These are phyloP conservation scores for Epinephelus fuscoguttatus DNA, from an alignment of 2,113 vertebrate species.

Conservation along the genomic window DNA sequence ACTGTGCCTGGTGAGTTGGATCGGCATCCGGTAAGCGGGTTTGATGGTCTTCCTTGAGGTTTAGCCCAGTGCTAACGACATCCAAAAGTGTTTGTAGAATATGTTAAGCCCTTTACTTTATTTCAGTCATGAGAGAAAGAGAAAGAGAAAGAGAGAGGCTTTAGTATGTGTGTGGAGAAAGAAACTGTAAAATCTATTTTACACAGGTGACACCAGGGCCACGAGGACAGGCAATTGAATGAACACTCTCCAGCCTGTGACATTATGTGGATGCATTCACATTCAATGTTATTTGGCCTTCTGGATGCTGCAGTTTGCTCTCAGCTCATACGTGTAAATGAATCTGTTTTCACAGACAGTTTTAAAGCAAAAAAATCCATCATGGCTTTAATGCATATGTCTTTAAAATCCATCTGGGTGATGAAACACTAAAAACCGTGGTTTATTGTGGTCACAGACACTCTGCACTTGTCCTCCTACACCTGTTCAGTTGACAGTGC, in stretches of 20 bases:
- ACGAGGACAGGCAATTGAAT: neutral
- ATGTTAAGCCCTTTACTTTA: no score
- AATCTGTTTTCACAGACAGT: neutral
- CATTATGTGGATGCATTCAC: neutral
- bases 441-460: neutral
- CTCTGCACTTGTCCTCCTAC: neutral
- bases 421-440: neutral
- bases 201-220: slow-evolving; percentile 12
- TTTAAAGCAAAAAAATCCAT: neutral
- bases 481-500: slow-evolving; percentile 19
- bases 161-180: neutral
- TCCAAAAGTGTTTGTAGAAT: no score
- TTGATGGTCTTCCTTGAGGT: no score
- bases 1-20: no score
- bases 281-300: neutral
- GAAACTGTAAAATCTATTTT: neutral
- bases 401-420: slow-evolving; percentile 10
- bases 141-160: neutral
- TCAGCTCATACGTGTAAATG: neutral
- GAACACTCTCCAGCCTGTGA: neutral
- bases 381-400: neutral
- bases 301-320: neutral
- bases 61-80: no score
- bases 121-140: no score
- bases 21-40: no score